Evolutionary conservation across 1,140 invertebrate species (phyloP).

Genomic region (Trichoplusia ni): DNA sequence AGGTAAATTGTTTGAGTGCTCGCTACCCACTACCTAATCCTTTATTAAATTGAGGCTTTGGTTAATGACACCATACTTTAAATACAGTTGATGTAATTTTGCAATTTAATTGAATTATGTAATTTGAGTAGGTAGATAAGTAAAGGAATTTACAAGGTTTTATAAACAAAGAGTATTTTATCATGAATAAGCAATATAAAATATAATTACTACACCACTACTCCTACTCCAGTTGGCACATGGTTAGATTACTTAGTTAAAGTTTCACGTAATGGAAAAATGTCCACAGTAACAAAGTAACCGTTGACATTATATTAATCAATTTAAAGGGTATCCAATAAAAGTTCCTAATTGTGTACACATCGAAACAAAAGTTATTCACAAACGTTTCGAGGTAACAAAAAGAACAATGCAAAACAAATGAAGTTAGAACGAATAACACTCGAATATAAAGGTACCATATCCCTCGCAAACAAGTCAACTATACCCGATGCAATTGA

Average conservation of each 20-base stretch:
- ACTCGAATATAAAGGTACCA: conserved; percentile 11
- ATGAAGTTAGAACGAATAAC: too few relatives aligned
- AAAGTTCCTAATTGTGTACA: too few relatives aligned
- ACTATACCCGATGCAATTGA: conserved; percentile 26
- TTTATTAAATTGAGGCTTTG: conserved; percentile 15
- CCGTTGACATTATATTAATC: too few relatives aligned
- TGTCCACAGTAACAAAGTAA: too few relatives aligned
- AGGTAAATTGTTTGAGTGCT: conserved; percentile 17
- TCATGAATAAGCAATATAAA: too few relatives aligned
- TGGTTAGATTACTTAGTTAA: too few relatives aligned
- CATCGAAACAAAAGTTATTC: too few relatives aligned
- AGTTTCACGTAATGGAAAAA: too few relatives aligned
- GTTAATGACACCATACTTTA: neutral
- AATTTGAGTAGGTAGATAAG: conserved; percentile 13
- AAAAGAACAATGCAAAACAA: too few relatives aligned
- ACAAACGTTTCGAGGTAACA: too few relatives aligned
- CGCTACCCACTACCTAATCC: conserved; percentile 18
- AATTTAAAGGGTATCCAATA: too few relatives aligned
- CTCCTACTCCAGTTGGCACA: too few relatives aligned
- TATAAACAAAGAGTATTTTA: neutral
- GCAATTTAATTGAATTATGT: neutral
- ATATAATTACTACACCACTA: neutral
- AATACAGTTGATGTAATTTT: conserved; percentile 3
- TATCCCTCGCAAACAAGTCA: conserved; percentile 11
- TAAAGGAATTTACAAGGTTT: conserved; percentile 2